A percentile compares a stretch with the other conserved stretches of the same genome.
phyloP scores from a whole-genome alignment of 2,797 vertebrate species.

The Columba guinea region DNA sequence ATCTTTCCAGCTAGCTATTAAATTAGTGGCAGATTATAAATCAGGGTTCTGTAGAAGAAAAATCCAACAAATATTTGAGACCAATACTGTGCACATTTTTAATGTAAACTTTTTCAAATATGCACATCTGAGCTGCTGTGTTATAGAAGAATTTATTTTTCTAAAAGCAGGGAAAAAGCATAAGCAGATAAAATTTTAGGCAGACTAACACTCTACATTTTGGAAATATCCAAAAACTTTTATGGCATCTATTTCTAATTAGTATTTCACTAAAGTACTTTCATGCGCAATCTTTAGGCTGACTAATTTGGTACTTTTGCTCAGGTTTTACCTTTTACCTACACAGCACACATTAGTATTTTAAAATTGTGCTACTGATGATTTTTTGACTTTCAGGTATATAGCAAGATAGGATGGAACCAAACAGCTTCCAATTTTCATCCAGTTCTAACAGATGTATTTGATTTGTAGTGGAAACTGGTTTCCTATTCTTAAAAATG shows the following conservation, averaged over 20 bases:
- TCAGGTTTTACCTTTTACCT: constrained; percentile 40
- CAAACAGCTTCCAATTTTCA: constrained; percentile 20
- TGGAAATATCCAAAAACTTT: constrained; percentile 29
- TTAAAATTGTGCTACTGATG: constrained; percentile 33
- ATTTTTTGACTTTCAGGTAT: constrained; percentile 22
- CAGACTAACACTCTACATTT: neutral
- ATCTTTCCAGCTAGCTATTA: constrained; percentile 26
- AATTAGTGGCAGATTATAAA: neutral
- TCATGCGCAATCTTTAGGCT: neutral
- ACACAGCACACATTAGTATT: neutral
- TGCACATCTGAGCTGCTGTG: neutral
- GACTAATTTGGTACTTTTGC: neutral
- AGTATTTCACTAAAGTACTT: constrained; percentile 49
- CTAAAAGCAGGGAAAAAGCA: neutral
- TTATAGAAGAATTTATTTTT: neutral
- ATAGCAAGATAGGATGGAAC: neutral
- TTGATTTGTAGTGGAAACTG: constrained; percentile 51
- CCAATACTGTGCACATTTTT: neutral
- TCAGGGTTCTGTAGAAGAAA: neutral
- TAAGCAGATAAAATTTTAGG: neutral
- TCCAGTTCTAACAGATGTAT: constrained; percentile 34
- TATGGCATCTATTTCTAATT: constrained; percentile 20
- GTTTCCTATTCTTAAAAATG: constrained; percentile 65
- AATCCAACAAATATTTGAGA: constrained; percentile 14
- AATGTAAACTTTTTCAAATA: neutral